Conservation (phyloP, 1,140 invertebrate genomes). For the Diorhabda sublineata region DNA sequence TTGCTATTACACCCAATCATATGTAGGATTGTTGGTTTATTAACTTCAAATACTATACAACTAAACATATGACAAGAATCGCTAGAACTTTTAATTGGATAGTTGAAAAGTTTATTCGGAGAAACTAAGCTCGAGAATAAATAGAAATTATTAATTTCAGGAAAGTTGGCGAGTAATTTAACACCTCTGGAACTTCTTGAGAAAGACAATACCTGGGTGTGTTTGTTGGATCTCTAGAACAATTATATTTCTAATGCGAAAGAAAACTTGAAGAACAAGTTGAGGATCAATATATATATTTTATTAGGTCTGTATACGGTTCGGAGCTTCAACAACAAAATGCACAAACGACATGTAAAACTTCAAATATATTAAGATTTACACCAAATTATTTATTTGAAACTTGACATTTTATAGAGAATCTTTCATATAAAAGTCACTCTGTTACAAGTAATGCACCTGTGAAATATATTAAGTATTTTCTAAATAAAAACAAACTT, state of each 20-base stretch:
- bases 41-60: not conserved
- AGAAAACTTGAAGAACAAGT: conserved; percentile 18
- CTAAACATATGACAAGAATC: conserved; percentile 4
- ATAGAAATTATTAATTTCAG: not conserved
- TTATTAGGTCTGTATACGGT: too few species aligned
- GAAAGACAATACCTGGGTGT: conserved; percentile 15
- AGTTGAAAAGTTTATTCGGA: not conserved
- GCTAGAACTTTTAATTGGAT: conserved; percentile 5
- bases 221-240: conserved; percentile 10
- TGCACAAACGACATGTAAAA: too few species aligned
- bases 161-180: conserved; percentile 5
- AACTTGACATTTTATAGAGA: too few species aligned
- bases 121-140: not conserved
- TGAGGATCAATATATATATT: conserved; percentile 19
- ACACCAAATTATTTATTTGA: too few species aligned
- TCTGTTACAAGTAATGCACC: too few species aligned
- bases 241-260: conserved; percentile 16
- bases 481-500: too few species aligned
- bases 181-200: conserved; percentile 6
- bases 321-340: too few species aligned
- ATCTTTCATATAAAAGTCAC: too few species aligned
- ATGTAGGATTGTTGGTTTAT: too few species aligned
- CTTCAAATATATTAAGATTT: too few species aligned
- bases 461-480: too few species aligned
- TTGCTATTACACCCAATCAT: too few species aligned